Percentiles rank a stretch among this genome's conserved stretches.
These are phyloP conservation scores for Lasioglossum pauxillum DNA, from an alignment of 2,888 invertebrate species.

Conservation along the genomic window DNA sequence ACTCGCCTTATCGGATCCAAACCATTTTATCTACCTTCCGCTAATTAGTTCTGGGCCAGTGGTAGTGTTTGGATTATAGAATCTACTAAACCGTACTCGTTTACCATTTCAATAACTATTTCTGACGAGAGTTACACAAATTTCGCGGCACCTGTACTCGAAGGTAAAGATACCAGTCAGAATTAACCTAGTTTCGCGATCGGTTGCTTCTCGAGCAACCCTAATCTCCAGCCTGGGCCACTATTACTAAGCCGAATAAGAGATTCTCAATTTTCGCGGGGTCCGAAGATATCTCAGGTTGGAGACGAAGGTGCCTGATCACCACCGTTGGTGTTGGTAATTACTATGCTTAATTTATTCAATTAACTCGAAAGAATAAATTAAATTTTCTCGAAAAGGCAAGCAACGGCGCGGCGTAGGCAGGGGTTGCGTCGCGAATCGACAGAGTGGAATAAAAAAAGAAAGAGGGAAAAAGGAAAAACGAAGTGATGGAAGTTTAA, in stretches of 20 bases:
- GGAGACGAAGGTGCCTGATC: too few relatives aligned
- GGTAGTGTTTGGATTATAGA: background rate
- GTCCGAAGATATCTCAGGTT: too few relatives aligned
- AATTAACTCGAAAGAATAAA: too few relatives aligned
- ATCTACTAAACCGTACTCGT: background rate
- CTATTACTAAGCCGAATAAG: background rate
- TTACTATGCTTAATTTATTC: too few relatives aligned
- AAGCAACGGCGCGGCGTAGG: background rate
- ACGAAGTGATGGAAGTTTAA: constrained; percentile 37
- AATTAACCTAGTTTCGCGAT: background rate
- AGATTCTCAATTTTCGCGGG: background rate
- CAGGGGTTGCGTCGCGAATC: background rate
- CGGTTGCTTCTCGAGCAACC: background rate
- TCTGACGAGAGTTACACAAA: background rate
- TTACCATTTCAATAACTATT: background rate
- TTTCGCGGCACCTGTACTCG: background rate
- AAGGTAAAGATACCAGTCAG: background rate
- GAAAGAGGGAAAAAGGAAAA: background rate
- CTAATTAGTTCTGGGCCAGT: background rate
- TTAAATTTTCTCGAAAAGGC: background rate
- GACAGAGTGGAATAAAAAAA: background rate
- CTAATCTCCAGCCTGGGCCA: background rate
- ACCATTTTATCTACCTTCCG: background rate
- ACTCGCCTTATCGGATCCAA: background rate
- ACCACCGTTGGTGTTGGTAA: too few relatives aligned